phyloP scores from a whole-genome alignment of 2,113 vertebrate species.

The Rhadina sibilatrix region DNA sequence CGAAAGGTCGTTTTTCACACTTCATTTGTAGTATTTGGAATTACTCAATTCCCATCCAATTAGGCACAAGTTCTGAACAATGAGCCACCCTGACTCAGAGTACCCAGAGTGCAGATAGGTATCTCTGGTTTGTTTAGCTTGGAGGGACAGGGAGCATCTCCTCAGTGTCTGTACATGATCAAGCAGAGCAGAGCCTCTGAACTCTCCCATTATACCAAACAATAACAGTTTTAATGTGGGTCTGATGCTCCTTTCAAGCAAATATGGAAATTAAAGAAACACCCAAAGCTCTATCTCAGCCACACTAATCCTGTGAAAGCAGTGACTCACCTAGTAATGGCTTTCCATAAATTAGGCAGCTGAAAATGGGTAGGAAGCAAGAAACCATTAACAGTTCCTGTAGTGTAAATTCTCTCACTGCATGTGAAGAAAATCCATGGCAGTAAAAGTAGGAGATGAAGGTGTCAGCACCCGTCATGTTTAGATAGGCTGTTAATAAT shows the following conservation, averaged over 20 bases:
- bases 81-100: not conserved
- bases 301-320: conserved; percentile 50
- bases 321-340: conserved; percentile 53
- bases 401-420: conserved; percentile 55
- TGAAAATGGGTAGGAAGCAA: conserved; percentile 53
- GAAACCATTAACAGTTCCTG: conserved; percentile 49
- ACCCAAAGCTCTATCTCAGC: not conserved
- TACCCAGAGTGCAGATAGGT: not conserved
- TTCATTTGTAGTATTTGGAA: not conserved
- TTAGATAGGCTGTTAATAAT: conserved; percentile 36
- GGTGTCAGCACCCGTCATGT: not conserved
- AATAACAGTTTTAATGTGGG: not conserved
- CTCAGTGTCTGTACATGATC: not conserved
- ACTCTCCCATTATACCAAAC: not conserved
- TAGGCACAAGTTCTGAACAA: no score
- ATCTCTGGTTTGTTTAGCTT: not conserved
- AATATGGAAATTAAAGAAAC: conserved; percentile 27
- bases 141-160: not conserved
- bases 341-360: conserved; percentile 55
- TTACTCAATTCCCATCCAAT: not conserved
- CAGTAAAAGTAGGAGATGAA: conserved; percentile 40
- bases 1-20: no score
- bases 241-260: conserved; percentile 38
- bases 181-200: not conserved
- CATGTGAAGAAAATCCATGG: conserved; percentile 42